Conservation (phyloP, 2,113 vertebrate genomes). For the Lepus americanus region DNA sequence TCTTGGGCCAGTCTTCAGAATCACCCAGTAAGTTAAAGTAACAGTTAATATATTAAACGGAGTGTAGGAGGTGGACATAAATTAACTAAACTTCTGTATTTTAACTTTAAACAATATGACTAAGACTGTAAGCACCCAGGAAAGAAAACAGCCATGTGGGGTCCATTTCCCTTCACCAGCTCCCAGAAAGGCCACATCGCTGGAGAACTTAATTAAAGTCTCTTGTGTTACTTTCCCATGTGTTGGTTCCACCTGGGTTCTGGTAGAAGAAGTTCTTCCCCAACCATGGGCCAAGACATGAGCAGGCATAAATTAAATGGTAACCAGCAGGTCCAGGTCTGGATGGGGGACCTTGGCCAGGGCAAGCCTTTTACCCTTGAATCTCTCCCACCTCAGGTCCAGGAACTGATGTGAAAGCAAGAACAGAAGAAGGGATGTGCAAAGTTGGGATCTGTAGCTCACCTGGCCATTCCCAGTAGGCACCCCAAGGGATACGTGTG, state of each 20-base stretch:
- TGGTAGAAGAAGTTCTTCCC: constrained; percentile 61
- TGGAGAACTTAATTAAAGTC: constrained; percentile 72
- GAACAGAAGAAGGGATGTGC: background rate
- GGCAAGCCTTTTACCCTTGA: constrained; percentile 8
- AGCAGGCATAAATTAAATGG: constrained; percentile 77
- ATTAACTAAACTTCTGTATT: constrained; percentile 85
- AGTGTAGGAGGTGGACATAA: constrained; percentile 80
- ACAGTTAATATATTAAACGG: constrained; percentile 77
- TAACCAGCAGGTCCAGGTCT: constrained; percentile 60
- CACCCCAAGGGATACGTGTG: accelerated
- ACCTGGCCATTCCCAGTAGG: background rate
- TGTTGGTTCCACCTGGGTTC: background rate
- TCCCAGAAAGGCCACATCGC: constrained; percentile 45
- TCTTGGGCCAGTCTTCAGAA: constrained; percentile 79
- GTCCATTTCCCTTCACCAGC: constrained; percentile 26
- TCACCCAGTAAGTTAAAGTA: constrained; percentile 78
- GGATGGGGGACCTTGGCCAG: constrained; percentile 3
- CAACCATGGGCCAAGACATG: constrained; percentile 62
- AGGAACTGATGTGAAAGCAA: background rate
- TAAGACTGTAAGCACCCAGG: constrained; percentile 64
- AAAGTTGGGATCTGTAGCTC: background rate
- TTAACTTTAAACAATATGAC: constrained; percentile 81
- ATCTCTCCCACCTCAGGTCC: background rate
- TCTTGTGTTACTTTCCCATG: constrained; percentile 41
- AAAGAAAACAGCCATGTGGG: constrained; percentile 67